Base-by-base conservation (phyloP, 2,113 vertebrate genomes). In the Lonchura striata region DNA sequence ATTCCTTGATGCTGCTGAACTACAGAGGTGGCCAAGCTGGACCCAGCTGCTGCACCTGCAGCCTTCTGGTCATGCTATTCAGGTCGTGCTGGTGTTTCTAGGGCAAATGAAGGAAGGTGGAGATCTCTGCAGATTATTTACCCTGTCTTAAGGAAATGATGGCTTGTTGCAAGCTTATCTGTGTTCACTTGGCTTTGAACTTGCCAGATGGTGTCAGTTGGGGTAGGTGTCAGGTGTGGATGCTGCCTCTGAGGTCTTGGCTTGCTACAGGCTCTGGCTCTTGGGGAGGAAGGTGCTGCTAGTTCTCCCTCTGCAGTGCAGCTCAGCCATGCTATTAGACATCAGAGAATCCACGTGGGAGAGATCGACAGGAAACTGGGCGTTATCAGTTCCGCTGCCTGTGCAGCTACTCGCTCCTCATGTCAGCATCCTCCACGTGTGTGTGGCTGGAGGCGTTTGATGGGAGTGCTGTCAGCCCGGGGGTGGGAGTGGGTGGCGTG, bases 371-470 rank as follows among this genome's bases (percentile, higher is more conserved):
- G 96, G 96, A 97, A 96, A 95, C 95, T 52, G 37, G 86, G 95
- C 72, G 56, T 93, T 94, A 94, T 92, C 94, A 94, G 95, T 97
- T 97, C 96, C 96, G 95, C 90, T 92, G 96, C 95, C 82, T 97
- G 92, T 92, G 91, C 96, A 94, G 94, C 92, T 94, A 92, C 95
- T 95, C 64, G 25, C 75, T 97, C 88, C 82, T 96, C 94, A 80
- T 97, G 94, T 97, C 92, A 95, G 90, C 94, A 91, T 96, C 92
- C 86, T 95, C 95, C 96, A 94, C 76, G 96, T 94, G 96, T 97
- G 95, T 82, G 88, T 92, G 95, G 95, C 94, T 95, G 96, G 95
- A 95, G 96, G 96, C 95, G 96, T 96, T 96, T 97, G 96, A 97
- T n/a, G 83, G 96, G 94, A 97, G 96, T 88, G 96, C 95, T 97